Base-by-base conservation (phyloP, 2,888 invertebrate genomes). In the Philereme transversata region DNA sequence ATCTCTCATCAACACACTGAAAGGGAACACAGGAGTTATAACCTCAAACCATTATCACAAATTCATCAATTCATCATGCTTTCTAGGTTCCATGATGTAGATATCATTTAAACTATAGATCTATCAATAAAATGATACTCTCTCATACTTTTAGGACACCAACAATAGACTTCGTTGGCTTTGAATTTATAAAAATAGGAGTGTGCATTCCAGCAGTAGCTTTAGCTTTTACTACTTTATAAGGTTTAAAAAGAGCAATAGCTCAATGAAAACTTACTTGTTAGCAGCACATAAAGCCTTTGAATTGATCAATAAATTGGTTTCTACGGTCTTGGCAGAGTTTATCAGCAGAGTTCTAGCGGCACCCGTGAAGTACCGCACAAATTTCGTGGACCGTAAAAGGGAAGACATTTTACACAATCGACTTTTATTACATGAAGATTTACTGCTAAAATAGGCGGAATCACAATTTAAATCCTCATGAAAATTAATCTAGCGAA, bases 321-420 rank as follows among this genome's bases (percentile, higher is more conserved):
- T 93, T 81, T 95, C 95, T 68, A 94, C 93, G 72, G 95, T 94
- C 69, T 94, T 93, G 4, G 94, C 94, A 10, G 95, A 93, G 81
- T 94, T 95, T 41, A 95, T 86, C 51, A 95, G 93, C 49, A 96
- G 91, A 74, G 95, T 95, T 73, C 95, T 93, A 44, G 96, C 95
- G 72, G 96, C 95, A 75, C 95, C 95, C 68, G 95, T 95, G 77
- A 96, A 95, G 83, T 95, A 95, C 70, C 96, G 93, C 69, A 96
- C 93, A 87, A 96, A 95, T 86, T 96, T 96, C 41, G 96, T 95
- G 56, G 96, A 95, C 74, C 96, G 93, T 77, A 95, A 84, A 71
- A 95, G 93, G 66, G 95, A 94, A 76, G 94, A 94, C 95, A 95
- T 95, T 71, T 69, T 90, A 61, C 50, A 66, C 60, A 11, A 36